Conservation (phyloP, 2,113 vertebrate species). For the Boulengeromyrus knoepffleri region DNA sequence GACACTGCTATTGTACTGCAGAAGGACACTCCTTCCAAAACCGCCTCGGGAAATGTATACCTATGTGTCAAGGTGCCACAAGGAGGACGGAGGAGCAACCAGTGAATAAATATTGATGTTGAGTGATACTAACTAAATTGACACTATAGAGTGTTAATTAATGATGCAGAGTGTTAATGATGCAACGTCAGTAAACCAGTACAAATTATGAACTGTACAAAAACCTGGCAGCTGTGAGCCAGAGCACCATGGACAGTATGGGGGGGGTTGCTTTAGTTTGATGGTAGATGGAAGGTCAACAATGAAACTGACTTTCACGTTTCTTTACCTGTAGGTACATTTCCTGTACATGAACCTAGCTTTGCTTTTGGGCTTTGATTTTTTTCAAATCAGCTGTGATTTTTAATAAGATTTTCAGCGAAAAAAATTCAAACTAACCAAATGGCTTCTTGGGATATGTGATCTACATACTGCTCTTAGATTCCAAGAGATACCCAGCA, state of each 20-base stretch:
- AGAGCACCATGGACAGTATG: background rate
- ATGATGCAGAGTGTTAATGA: background rate
- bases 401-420: background rate
- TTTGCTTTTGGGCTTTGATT: background rate
- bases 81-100: background rate
- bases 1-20: background rate
- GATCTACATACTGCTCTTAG: slow-evolving; percentile 61
- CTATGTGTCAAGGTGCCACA: background rate
- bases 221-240: background rate
- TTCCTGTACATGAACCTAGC: background rate
- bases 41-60: background rate
- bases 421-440: slow-evolving; percentile 46
- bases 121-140: background rate
- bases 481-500: slow-evolving; percentile 47
- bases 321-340: background rate
- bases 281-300: background rate
- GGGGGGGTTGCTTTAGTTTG: background rate
- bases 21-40: background rate
- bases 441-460: slow-evolving; percentile 77
- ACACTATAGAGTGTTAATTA: background rate
- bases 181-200: background rate
- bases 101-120: background rate
- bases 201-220: background rate
- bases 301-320: background rate
- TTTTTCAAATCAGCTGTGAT: background rate